These are phyloP conservation scores for Chionodraco myersi DNA, from an alignment of 2,113 vertebrate species.

Conservation along the genomic window DNA sequence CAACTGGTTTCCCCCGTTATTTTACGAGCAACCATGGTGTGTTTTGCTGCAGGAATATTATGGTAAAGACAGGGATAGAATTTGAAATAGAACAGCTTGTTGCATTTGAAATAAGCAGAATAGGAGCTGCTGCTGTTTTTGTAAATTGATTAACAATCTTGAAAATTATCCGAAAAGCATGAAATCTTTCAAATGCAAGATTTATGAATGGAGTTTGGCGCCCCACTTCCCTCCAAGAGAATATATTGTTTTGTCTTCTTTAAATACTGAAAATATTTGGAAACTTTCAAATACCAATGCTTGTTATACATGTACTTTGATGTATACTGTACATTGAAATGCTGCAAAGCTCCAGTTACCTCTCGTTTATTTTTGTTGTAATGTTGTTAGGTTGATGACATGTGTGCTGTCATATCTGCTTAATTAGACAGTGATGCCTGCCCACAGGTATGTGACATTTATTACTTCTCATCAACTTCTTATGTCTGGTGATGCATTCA, in stretches of 20 bases:
- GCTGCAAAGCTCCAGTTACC: not conserved
- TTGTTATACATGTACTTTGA: not conserved
- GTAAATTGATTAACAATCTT: not conserved
- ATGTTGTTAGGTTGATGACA: not conserved
- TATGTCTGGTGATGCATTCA: constrained; percentile 12
- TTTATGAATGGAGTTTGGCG: constrained; percentile 14
- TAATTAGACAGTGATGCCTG: constrained; percentile 7
- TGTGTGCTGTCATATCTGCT: not conserved
- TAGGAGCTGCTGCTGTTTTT: not conserved
- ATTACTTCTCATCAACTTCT: not conserved
- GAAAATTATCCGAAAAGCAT: not conserved
- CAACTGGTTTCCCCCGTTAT: not conserved
- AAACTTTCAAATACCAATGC: too few species aligned
- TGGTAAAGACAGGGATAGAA: not conserved
- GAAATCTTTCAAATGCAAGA: not conserved
- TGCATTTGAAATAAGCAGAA: constrained; percentile 3
- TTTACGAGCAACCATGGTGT: not conserved
- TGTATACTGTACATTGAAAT: not conserved
- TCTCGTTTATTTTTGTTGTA: not conserved
- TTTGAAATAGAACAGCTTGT: not conserved
- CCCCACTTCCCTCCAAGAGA: too few species aligned
- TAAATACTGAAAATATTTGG: not conserved
- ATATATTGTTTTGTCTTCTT: not conserved
- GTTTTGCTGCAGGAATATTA: not conserved
- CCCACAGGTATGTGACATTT: constrained; percentile 24